phyloP scores from a whole-genome alignment of 2,797 vertebrate species.

The Nyctibius grandis region DNA sequence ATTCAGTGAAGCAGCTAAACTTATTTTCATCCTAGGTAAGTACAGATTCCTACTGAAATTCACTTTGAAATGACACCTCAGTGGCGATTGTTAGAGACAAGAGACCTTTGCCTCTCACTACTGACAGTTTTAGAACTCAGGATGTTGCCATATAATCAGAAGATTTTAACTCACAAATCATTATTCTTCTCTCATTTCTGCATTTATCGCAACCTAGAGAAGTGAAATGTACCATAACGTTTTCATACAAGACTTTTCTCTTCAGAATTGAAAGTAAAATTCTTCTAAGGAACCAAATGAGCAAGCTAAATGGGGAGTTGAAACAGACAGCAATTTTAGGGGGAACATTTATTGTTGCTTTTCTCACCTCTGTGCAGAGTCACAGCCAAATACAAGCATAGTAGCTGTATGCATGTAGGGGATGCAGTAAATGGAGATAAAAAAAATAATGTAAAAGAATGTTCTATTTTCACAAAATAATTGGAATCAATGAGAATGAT shows the following conservation, averaged over 20 bases:
- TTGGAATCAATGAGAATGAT: background rate
- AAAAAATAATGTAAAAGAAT: background rate
- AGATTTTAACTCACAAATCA: background rate
- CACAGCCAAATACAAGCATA: background rate
- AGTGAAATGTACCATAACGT: background rate
- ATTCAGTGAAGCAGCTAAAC: background rate
- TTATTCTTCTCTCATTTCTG: background rate
- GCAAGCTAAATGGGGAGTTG: background rate
- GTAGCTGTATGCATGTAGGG: background rate
- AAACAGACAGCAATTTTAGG: background rate
- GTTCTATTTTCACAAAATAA: background rate
- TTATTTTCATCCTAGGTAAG: background rate
- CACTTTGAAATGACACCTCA: background rate
- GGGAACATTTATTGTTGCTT: background rate
- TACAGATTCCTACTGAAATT: background rate
- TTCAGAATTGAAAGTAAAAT: background rate
- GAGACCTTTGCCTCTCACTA: background rate
- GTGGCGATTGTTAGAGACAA: background rate
- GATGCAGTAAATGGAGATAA: background rate
- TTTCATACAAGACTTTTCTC: background rate
- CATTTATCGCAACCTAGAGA: background rate
- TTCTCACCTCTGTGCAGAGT: conserved; percentile 9
- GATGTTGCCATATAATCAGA: background rate
- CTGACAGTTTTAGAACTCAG: background rate
- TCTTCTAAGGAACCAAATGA: background rate